These are phyloP conservation scores for Picathartes gymnocephalus DNA, from an alignment of 2,113 vertebrate species.

Conservation along the genomic window DNA sequence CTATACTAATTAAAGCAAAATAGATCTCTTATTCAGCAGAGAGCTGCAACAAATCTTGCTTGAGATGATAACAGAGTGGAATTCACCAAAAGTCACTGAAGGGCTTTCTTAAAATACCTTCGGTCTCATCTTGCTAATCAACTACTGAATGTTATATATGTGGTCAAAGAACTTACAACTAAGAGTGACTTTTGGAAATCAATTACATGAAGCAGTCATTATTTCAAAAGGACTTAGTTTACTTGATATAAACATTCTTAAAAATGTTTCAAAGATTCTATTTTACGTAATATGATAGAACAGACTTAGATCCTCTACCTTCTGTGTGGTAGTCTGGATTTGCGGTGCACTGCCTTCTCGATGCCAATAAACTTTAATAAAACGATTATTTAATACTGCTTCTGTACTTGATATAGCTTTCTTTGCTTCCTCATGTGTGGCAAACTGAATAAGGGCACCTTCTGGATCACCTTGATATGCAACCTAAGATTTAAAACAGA, in stretches of 20 bases:
- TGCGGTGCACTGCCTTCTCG: conserved; percentile 78
- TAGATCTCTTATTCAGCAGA: neutral
- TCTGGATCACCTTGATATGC: conserved; percentile 93
- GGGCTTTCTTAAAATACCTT: neutral
- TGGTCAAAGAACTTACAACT: neutral
- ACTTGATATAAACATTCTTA: neutral
- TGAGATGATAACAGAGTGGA: neutral
- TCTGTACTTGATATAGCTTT: conserved; percentile 94
- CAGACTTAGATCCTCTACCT: conserved; percentile 55
- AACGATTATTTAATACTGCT: conserved; percentile 95
- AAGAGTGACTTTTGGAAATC: neutral
- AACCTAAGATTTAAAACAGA: conserved; percentile 78
- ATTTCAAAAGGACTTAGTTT: neutral
- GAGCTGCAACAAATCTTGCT: neutral
- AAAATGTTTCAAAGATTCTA: neutral
- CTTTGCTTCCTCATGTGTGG: conserved; percentile 87
- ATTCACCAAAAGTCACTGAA: neutral
- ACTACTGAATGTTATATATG: neutral
- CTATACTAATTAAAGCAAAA: neutral
- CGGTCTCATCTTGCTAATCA: neutral
- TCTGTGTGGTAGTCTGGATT: conserved; percentile 62
- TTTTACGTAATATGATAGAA: neutral
- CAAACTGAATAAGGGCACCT: conserved; percentile 94
- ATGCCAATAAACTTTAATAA: conserved; percentile 94
- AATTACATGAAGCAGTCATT: neutral